Base-by-base conservation (phyloP, 2,888 invertebrate species). In the Ganaspis brasiliensis region DNA sequence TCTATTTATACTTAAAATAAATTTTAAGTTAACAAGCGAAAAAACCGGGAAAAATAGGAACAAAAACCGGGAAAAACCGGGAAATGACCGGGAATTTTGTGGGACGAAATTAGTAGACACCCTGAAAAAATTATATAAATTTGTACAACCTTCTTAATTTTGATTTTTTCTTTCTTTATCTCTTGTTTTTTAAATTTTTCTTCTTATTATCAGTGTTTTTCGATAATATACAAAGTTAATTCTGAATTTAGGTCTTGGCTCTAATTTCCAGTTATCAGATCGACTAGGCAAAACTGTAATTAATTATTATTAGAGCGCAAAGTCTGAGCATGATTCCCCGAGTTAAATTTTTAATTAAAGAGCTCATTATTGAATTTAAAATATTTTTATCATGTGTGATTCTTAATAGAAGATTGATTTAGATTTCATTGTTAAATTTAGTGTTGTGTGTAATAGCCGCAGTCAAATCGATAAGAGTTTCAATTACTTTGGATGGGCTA, bases 231-330 rank as follows among this genome's bases (percentile, higher is more conserved):
- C n/a, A n/a, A 31, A 9, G 16, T 19, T 63, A 9, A 67, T 24
- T 45, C 6, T 40, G n/a, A 67, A 45, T 67, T 24, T 45, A 40
- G 24, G 24, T n/a, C 45, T 67, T 67, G 67, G 67, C 67, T 45
- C 67, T 24, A 8, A 45, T 37, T 63, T 37, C 12, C 21, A 37
- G 24, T 67, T 26, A 63, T 67, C 67, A 45, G 52, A 52, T 52
- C 52, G 49, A 21, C 21, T 40, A 40, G 37, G 40, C n/a, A 40
- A 40, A 67, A 14, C 12, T 9, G 52, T 52, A 52, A 52, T 40
- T 40, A 67, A 37, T 63, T 21, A 37, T 45, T 67, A 67, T 24
- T 67, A 67, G 67, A 67, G 67, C 45, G 24, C 21, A 45, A 10
- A 40, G 24, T 67, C 26, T 67, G 67, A n/a, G n/a, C n/a, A 14